Evolutionary conservation across 2,888 invertebrate species (phyloP), one percentile per base, ranked within the genome.

Genomic region (Andricus quercusramuli): DNA sequence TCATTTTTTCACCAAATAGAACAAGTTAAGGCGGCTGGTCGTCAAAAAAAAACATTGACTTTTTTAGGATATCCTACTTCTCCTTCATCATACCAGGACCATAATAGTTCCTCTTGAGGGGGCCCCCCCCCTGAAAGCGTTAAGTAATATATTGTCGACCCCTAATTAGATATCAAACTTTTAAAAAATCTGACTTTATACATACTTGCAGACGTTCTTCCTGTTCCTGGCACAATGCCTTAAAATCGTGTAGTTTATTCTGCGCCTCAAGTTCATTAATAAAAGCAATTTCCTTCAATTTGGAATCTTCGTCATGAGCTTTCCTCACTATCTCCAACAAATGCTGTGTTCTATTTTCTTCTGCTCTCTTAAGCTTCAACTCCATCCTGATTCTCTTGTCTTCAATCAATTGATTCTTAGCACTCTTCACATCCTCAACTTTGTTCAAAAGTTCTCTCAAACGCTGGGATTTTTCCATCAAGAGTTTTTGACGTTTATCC

Each of bases 301-400:
- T 99, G 81, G 98, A 98, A 87, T 99, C 99, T 91, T 99, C 99
- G 88, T 99, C 99, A 90, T 99, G 99, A 0, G 99, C 99, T 92
- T 99, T 99, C 86, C 97, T 95, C 0, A 98, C 96, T 85, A 98
- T 98, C 90, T 95, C 97, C 91, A 95, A 90, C 64, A 93, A 93
- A 92, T 97, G 96, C 85, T 96, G 95, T 81, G 96, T 96, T 29
- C 99, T 94, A 90, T 99, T 99, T 90, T 98, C 98, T 25, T 97
- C 97, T 0, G 99, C 99, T 82, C 97, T 95, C 88, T 97, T 96
- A 78, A 97, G 92, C 64, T 96, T 93, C 86, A 95, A 94, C 90
- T 97, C 97, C 95, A 97, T 96, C 83, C 96, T 94, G 25, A 94
- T 92, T 9, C 96, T 94, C 86, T 96, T 97, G 88, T 98, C 97